Base-by-base conservation (phyloP, 1,140 invertebrate species). In the Leptopilina boulardi region DNA sequence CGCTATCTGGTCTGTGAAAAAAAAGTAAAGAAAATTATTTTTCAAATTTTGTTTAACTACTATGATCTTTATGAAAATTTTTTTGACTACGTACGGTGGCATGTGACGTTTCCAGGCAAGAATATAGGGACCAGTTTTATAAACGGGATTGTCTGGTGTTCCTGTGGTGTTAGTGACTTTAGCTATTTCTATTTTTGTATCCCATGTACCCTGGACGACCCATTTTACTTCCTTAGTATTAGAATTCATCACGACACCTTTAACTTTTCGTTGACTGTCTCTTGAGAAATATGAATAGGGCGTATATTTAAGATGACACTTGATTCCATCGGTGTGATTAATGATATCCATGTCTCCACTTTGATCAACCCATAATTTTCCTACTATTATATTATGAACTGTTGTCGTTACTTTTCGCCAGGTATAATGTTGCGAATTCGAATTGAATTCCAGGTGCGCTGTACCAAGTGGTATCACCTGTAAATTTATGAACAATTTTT, bases 321-420 rank as follows among this genome's bases (percentile, higher is more conserved):
- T 98, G 85, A 98, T 96, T 71, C 97, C 97, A 54, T 94, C 94
- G 66, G 94, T 94, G 78, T 97, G 94, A 91, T 98, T 98, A 30
- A 94, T 93, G 79, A 99, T 99, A 87, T 99, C 98, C 97, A 99
- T 99, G 87, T 99, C 98, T 41, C 99, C 99, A 88, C 99, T 97
- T 89, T 99, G 98, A 92, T 99, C 99, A 15, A 99, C 97, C 99
- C 99, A 99, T 77, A 99, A 93, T 91, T 98, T 98, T 73, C 99
- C 99, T 44, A 99, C 98, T 81, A 99, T 99, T 79, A 99, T 99
- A 91, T 99, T 99, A 91, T 99, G 98, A 21, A 99, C 97, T 18
- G 98, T 99, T 11, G 98, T 99, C 10, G 98, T 99, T 23, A 99
- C 97, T 92, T 99, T 99, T 76, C 97, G 93, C 98, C 99, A 99